Evolutionary conservation across 2,797 vertebrate genomes (phyloP), one percentile per base, ranked within the genome.

Genomic region (Diceros bicornis): DNA sequence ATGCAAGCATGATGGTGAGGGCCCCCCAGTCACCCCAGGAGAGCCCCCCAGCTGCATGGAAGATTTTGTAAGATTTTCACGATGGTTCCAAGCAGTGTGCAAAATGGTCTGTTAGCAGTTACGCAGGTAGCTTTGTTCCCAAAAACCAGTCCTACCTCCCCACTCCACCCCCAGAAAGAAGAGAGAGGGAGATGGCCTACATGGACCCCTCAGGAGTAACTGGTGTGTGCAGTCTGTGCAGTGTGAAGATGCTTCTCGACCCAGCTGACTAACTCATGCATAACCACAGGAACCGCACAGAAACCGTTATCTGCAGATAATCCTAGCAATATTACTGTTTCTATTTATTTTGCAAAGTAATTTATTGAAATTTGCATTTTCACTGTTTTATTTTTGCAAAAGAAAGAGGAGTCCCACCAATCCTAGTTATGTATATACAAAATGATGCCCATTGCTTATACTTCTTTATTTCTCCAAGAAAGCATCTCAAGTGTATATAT

Each of bases 381-480:
- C 81, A 55, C 14, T 37, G 16, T 71, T 97, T 87, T 62, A 97
- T 84, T 52, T 85, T 97, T 96, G 87, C 14, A 61, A 85, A 52
- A n/a, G 47, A 62, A 47, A n/a, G 27, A 66, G 17, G 7, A 44
- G 4, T n/a, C 52, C 95, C 14, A 2, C 72, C 69, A 50, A 69
- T n/a, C 77, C 27, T 47, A 57, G 79, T 95, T 93, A 69, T 98
- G 95, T 98, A 89, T 83, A 82, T 97, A 85, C 0, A 0, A 84
- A 96, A 85, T 89, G 29, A 82, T 81, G 84, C 68, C 84, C 12
- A 8, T 75, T 69, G 44, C 7, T 41, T 92, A 61, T 69, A 27
- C 27, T 95, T 85, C 95, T 88, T 72, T 71, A 82, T 71, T 88
- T 37, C 34, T 84, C 71, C 88, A 68, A 69, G 2, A 29, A 87